Base-by-base conservation (phyloP, 2,888 invertebrate genomes). In the Agrilus biguttatus region DNA sequence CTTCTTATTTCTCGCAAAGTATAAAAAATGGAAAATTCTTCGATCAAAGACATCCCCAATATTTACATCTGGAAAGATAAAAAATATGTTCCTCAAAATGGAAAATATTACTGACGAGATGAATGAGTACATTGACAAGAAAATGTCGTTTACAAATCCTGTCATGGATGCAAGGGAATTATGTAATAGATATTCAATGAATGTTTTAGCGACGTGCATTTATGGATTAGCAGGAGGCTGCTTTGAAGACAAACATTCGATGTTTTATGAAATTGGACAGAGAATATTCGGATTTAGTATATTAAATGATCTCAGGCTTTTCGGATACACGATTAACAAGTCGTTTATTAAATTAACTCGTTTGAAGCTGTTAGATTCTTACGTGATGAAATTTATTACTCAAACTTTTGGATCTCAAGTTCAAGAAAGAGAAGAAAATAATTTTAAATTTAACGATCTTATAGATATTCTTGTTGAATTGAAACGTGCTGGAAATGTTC, bases 51-150 rank as follows among this genome's bases (percentile, higher is more conserved):
- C 75, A 28, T 68, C 72, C 0, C 74, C 74, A 0, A 68, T 70
- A 1, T 70, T 76, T 51, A 71, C 74, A 1, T 65, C 69, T 2
- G 72, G 71, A 14, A 76, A 74, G 55, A 58, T 77, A 43, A 74
- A 69, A 53, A 58, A 55, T 36, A 73, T 75, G 73, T 63, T 70
- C 21, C 63, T 63, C 0, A 56, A 71, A 28, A 67, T 72, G 55
- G 50, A 59, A 34, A 63, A 67, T 37, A 66, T 63, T 23, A 60
- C 62, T 2, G 46, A 28, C 28, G 28, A 28, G 2, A 10, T 28
- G 10, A 28, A 28, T 5, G 5, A 2, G 10, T 28, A 28, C 10
- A 28, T 28, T 28, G 10, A 28, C 10, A 28, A 28, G 5, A 10
- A 28, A 5, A 36, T 41, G 5, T 41, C 36, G 2, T 17, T 36